Conservation (phyloP, 2,888 invertebrate species). For the Aplocera efformata region DNA sequence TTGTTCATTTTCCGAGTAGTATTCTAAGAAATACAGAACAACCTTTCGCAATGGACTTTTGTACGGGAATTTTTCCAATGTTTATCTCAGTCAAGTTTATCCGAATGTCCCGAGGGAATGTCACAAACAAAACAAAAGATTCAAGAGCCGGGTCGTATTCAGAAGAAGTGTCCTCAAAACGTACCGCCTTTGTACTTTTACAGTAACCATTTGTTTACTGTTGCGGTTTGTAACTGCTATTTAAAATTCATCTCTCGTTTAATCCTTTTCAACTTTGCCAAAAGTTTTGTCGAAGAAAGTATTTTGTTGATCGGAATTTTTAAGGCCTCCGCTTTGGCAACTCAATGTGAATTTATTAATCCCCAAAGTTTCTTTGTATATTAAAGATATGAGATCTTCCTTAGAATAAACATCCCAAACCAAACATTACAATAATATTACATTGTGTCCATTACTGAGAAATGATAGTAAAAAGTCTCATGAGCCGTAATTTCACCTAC, state of each 20-base stretch:
- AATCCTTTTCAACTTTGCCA: conserved; percentile 30
- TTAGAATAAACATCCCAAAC: too few relatives aligned
- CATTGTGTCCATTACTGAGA: too few relatives aligned
- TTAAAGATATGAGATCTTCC: too few relatives aligned
- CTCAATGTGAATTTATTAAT: too few relatives aligned
- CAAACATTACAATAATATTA: too few relatives aligned
- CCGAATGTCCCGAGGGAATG: conserved; percentile 39
- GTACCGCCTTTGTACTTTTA: conserved; percentile 40
- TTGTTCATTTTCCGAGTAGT: too few relatives aligned
- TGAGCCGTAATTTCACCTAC: too few relatives aligned
- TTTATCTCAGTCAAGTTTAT: conserved; percentile 42
- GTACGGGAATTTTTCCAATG: conserved; percentile 36
- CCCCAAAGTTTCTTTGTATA: too few relatives aligned
- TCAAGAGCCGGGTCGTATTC: conserved; percentile 34
- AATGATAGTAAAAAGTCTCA: too few relatives aligned
- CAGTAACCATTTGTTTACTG: conserved; percentile 26
- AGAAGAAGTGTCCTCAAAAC: conserved; percentile 38
- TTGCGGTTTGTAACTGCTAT: conserved; percentile 30
- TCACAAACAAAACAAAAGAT: conserved; percentile 50
- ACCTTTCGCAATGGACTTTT: conserved; percentile 2
- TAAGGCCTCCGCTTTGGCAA: conserved; percentile 11
- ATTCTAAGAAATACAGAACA: too few relatives aligned
- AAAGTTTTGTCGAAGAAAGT: conserved; percentile 29
- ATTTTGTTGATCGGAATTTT: conserved; percentile 23
- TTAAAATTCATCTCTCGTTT: conserved; percentile 32